Evolutionary conservation across 1,140 invertebrate genomes (phyloP).

Genomic region (Bombus waltoni): DNA sequence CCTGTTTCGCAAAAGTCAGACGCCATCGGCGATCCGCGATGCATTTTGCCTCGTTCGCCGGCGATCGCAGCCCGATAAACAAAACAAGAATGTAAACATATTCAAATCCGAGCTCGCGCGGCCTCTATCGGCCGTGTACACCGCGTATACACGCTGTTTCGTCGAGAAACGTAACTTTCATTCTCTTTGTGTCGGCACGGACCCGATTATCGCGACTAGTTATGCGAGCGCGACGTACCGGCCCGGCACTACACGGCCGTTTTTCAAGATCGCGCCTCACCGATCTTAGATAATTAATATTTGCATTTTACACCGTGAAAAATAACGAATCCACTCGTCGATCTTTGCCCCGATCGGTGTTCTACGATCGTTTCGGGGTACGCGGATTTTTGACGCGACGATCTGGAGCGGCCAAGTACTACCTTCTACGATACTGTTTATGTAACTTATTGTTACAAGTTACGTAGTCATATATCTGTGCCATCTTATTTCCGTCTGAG

Average conservation of each 20-base stretch:
- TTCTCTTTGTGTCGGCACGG: neutral
- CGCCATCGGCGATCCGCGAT: slow-evolving; percentile 30
- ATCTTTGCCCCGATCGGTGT: neutral
- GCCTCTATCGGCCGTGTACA: neutral
- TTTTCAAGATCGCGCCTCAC: slow-evolving; percentile 34
- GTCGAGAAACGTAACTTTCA: slow-evolving; percentile 18
- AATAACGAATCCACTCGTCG: neutral
- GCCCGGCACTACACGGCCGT: neutral
- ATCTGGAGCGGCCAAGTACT: too few species aligned
- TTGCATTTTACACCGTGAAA: neutral
- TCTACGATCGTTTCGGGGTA: neutral
- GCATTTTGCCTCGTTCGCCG: slow-evolving; percentile 9
- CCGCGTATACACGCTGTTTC: neutral
- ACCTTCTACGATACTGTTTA: too few species aligned
- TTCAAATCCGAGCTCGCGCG: slow-evolving; percentile 29
- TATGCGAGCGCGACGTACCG: neutral
- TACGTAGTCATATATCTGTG: too few species aligned
- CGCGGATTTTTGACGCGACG: neutral
- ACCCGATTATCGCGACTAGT: slow-evolving; percentile 33
- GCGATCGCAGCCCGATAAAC: slow-evolving; percentile 48
- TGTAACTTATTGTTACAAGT: too few species aligned
- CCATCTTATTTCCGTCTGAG: neutral
- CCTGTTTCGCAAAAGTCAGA: slow-evolving; percentile 74
- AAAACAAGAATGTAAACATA: slow-evolving; percentile 47
- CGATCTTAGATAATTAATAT: slow-evolving; percentile 35